These are phyloP conservation scores for Tichodroma muraria DNA, from an alignment of 2,113 vertebrate species.

Conservation along the genomic window DNA sequence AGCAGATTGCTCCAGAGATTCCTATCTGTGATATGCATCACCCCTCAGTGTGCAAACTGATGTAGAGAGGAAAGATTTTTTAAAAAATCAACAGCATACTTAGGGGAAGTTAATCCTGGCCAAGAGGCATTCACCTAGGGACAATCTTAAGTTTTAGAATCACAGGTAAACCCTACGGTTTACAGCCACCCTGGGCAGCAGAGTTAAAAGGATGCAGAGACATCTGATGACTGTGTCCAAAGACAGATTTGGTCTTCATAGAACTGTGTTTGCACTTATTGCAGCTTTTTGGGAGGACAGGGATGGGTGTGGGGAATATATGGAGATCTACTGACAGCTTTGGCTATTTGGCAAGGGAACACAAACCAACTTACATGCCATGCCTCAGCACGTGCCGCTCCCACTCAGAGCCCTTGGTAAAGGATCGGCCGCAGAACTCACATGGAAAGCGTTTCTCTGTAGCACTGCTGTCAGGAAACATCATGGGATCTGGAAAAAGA, in stretches of 20 bases:
- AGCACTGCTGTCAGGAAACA: conserved; percentile 68
- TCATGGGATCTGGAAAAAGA: conserved; percentile 61
- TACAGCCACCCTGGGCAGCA: neutral
- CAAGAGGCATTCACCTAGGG: too few relatives aligned
- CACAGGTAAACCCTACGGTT: neutral
- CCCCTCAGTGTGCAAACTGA: neutral
- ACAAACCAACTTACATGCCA: conserved; percentile 85
- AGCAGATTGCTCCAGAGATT: neutral
- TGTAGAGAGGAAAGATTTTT: neutral
- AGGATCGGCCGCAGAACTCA: conserved; percentile 95
- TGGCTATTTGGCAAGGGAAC: neutral
- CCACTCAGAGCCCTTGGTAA: conserved; percentile 92
- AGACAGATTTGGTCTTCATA: neutral
- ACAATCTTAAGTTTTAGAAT: neutral
- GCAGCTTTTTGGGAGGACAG: neutral
- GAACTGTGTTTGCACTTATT: neutral
- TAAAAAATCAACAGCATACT: neutral
- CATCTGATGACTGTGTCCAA: neutral
- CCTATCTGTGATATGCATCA: neutral
- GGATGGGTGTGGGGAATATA: neutral
- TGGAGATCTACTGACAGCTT: neutral
- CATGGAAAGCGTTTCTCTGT: conserved; percentile 88
- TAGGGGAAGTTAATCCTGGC: neutral
- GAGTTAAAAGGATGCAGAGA: neutral
- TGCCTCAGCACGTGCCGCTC: conserved; percentile 94